Percentiles rank a stretch among this genome's conserved stretches.
Evolutionary conservation across 2,888 invertebrate species (phyloP).

Genomic region (Orthosia gothica): DNA sequence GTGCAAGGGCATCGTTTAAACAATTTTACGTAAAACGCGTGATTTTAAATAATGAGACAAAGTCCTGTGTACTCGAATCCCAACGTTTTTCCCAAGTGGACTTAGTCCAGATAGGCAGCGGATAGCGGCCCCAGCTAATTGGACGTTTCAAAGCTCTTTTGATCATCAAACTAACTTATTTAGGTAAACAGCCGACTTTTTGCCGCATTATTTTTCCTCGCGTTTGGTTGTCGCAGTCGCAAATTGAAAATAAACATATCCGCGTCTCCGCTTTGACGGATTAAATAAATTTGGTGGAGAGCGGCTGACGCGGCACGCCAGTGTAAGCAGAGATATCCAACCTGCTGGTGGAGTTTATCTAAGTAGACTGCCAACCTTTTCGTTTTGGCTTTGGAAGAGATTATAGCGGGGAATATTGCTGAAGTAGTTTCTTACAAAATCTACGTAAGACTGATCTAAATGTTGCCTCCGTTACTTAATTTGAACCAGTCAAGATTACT

Average conservation of each 20-base stretch:
- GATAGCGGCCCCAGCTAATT: constrained; percentile 53
- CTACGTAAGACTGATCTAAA: not conserved
- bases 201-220: constrained; percentile 42
- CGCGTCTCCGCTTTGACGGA: constrained; percentile 72
- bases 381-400: constrained; percentile 1
- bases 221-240: constrained; percentile 48
- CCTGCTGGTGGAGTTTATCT: constrained; percentile 14
- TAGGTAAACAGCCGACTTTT: constrained; percentile 57
- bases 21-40: not conserved
- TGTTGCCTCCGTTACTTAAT: not conserved
- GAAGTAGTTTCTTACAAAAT: constrained; percentile 1
- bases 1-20: not conserved
- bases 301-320: not conserved
- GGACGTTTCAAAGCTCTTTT: constrained; percentile 61
- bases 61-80: constrained; percentile 23
- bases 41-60: constrained; percentile 8
- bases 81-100: constrained; percentile 13
- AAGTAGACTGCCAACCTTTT: not conserved
- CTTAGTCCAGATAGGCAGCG: constrained; percentile 35
- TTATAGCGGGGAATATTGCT: not conserved
- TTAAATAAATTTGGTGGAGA: constrained; percentile 63
- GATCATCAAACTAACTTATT: constrained; percentile 64
- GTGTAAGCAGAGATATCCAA: not conserved
- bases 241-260: constrained; percentile 81
- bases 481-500: not conserved